A percentile compares a stretch with the other conserved stretches of the same genome.
Conservation (phyloP, 2,888 invertebrate species). For the Heterodera filipjevi region DNA sequence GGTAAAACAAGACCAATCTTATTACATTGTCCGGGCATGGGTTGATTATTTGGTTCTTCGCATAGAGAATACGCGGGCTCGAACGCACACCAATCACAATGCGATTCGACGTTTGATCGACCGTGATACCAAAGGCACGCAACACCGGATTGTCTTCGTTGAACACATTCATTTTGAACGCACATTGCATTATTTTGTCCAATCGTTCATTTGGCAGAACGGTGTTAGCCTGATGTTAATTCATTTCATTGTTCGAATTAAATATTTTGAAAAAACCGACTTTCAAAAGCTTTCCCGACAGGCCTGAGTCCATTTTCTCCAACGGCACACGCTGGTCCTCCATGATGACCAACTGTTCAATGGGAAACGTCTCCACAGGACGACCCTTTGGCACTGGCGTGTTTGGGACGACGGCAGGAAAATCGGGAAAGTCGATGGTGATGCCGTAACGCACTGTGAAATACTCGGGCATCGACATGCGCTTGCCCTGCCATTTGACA, state of each 20-base stretch:
- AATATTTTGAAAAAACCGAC: no score
- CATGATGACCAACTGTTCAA: slow-evolving; percentile 38
- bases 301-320: slow-evolving; percentile 39
- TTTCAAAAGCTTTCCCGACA: slow-evolving; percentile 32
- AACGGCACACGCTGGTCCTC: slow-evolving; percentile 43
- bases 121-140: slow-evolving; percentile 40
- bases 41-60: slow-evolving; percentile 31
- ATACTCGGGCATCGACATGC: slow-evolving; percentile 35
- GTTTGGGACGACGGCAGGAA: slow-evolving; percentile 36
- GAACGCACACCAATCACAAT: slow-evolving; percentile 33
- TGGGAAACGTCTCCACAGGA: slow-evolving; percentile 31
- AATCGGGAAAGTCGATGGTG: slow-evolving; percentile 25
- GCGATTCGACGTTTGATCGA: slow-evolving; percentile 28
- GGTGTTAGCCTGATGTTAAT: slow-evolving; percentile 39
- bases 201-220: slow-evolving; percentile 37
- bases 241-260: no score
- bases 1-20: no score
- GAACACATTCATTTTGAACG: slow-evolving; percentile 34
- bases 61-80: slow-evolving; percentile 34
- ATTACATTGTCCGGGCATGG: slow-evolving; percentile 30
- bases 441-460: slow-evolving; percentile 33
- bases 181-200: slow-evolving; percentile 37
- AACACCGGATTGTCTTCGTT: slow-evolving; percentile 34
- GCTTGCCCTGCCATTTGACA: slow-evolving; percentile 28
- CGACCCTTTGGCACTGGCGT: slow-evolving; percentile 35